Percentiles rank a stretch among this genome's conserved stretches.
These are phyloP conservation scores for Melanostoma mellinum DNA, from an alignment of 2,888 invertebrate genomes.

Conservation along the genomic window DNA sequence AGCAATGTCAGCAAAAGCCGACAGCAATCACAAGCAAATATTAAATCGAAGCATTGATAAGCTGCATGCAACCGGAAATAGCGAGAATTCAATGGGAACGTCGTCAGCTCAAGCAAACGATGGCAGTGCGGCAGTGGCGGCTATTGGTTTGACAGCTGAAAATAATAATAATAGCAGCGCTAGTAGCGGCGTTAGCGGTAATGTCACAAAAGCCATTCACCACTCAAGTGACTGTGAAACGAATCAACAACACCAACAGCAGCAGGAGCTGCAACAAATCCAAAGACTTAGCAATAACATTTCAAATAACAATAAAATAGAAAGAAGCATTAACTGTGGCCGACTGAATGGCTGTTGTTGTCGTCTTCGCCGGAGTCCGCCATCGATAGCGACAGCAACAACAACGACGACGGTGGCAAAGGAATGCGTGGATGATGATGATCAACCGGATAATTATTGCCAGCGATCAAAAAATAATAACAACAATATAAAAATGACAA, in stretches of 20 bases:
- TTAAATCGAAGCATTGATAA: constrained; percentile 17
- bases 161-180: constrained; percentile 62
- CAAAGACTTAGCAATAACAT: constrained; percentile 68
- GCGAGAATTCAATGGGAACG: constrained; percentile 46
- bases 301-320: constrained; percentile 62
- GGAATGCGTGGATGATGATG: constrained; percentile 71
- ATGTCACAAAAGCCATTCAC: constrained; percentile 72
- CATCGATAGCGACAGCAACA: constrained; percentile 27
- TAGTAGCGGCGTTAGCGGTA: constrained; percentile 75
- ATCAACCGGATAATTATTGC: constrained; percentile 70
- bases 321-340: constrained; percentile 48
- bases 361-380: constrained; percentile 39
- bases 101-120: constrained; percentile 33
- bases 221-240: constrained; percentile 55
- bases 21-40: constrained; percentile 34
- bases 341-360: constrained; percentile 69
- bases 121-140: constrained; percentile 1
- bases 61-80: constrained; percentile 37
- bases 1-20: constrained; percentile 75
- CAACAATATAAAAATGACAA: constrained; percentile 73
- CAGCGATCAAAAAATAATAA: constrained; percentile 73
- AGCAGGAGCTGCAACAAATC: constrained; percentile 56
- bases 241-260: constrained; percentile 62
- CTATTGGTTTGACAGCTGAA: constrained; percentile 31
- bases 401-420: constrained; percentile 14